phyloP scores from a whole-genome alignment of 1,140 invertebrate species.

The Aphelenchoides besseyi region DNA sequence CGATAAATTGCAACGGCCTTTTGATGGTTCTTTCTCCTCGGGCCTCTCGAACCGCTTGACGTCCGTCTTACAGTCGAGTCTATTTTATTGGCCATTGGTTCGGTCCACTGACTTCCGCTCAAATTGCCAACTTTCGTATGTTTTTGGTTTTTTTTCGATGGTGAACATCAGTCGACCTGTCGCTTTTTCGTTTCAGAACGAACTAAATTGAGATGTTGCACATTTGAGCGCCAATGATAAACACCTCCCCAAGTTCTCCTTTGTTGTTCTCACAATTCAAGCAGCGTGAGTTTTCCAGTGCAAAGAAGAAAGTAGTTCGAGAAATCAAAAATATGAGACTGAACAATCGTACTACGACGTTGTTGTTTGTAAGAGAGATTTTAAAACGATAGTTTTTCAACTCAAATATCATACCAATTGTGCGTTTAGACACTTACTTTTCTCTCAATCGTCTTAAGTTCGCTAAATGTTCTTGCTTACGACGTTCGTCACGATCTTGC shows the following conservation, averaged over 20 bases:
- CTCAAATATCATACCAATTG: not conserved
- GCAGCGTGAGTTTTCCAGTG: not conserved
- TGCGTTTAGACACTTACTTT: conserved; percentile 32
- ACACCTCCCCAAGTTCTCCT: too few species aligned
- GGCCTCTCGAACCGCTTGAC: not conserved
- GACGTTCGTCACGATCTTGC: conserved; percentile 31
- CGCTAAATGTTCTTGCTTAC: conserved; percentile 30
- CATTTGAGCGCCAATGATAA: not conserved
- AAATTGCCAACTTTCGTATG: not conserved
- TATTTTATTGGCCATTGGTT: not conserved
- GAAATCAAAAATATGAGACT: too few species aligned
- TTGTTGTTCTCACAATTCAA: not conserved
- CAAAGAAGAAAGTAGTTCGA: too few species aligned
- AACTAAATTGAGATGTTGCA: not conserved
- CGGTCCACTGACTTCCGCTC: not conserved
- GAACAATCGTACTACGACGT: too few species aligned
- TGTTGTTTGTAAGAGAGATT: too few species aligned
- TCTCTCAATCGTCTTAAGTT: conserved; percentile 37
- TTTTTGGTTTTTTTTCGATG: not conserved
- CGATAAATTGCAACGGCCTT: not conserved
- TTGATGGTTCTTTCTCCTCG: not conserved
- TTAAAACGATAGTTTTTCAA: not conserved
- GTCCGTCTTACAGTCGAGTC: too few species aligned
- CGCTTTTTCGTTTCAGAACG: not conserved
- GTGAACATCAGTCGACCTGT: too few species aligned